These are phyloP conservation scores for Plectrocnemia conspersa DNA, from an alignment of 1,140 invertebrate species.

Conservation along the genomic window DNA sequence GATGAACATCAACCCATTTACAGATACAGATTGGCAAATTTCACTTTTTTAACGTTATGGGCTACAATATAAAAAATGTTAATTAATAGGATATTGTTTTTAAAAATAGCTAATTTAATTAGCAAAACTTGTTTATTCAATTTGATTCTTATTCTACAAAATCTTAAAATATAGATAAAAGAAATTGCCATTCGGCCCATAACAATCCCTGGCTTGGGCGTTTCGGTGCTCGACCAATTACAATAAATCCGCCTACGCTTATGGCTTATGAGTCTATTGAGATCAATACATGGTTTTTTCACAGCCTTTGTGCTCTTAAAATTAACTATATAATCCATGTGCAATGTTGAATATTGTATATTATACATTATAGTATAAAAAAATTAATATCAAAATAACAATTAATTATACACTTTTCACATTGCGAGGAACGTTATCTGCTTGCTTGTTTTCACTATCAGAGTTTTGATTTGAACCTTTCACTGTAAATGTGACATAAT, in stretches of 20 bases:
- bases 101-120: neutral
- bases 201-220: too few species aligned
- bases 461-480: conserved; percentile 58
- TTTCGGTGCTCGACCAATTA: too few species aligned
- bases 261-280: too few species aligned
- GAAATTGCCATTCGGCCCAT: too few species aligned
- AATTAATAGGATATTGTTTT: neutral
- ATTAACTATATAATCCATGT: too few species aligned
- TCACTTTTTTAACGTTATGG: neutral
- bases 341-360: too few species aligned
- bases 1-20: neutral
- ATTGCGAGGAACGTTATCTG: conserved; percentile 30
- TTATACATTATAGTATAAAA: too few species aligned
- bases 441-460: conserved; percentile 44
- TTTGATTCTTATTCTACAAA: neutral
- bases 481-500: conserved; percentile 85
- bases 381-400: neutral
- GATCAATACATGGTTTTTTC: too few species aligned
- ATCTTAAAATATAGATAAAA: neutral
- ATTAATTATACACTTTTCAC: conserved; percentile 32
- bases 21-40: neutral
- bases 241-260: too few species aligned
- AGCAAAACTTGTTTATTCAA: neutral
- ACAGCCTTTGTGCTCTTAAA: too few species aligned
- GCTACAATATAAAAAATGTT: too few species aligned